Evolutionary conservation across 2,113 vertebrate species (phyloP), one percentile per base, ranked within the genome.

Genomic region (Ceratotherium simum): DNA sequence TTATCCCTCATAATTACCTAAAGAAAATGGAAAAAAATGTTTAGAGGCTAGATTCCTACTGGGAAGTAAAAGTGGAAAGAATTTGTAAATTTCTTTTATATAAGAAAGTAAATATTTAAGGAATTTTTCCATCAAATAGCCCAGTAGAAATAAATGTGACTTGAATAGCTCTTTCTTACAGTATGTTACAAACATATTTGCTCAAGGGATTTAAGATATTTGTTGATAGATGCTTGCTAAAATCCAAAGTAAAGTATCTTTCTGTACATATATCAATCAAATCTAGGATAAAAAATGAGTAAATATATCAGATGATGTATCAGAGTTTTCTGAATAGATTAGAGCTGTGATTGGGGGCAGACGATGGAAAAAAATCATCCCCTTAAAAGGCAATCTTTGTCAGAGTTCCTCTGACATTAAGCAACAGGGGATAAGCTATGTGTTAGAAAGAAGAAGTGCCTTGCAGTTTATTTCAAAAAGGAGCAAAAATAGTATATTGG

Each of bases 81-180:
- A 98, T 96, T 95, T 97, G 97, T 97, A 97, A 97, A 97, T 98
- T 98, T 98, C 95, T 86, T 97, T 96, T 97, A 94, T 75, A 48
- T 70, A 97, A 92, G 80, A 96, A 97, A 97, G 92, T 94, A 98
- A 98, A 98, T 98, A 98, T 98, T 98, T 98, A 98, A 98, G 91
- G 65, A 97, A 94, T 73, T 8, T 20, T 95, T 97, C 97, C 88
- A 98, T 98, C 95, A 93, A 96, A 96, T 64, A 97, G 86, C 97
- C 96, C 98, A 97, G 90, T 72, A 84, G 79, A 97, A 97, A 97
- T 94, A 98, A 98, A 98, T 95, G 95, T 95, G 92, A 98, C 94
- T 97, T 83, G 92, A 88, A 95, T 64, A 91, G 76, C 83, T 96
- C 85, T 97, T 98, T 98, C 96, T 97, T 96, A 65, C 80, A 82